A percentile compares a stretch with the other conserved stretches of the same genome.
These are phyloP conservation scores for Balanococcus diminutus DNA, from an alignment of 2,888 invertebrate genomes.

Conservation along the genomic window DNA sequence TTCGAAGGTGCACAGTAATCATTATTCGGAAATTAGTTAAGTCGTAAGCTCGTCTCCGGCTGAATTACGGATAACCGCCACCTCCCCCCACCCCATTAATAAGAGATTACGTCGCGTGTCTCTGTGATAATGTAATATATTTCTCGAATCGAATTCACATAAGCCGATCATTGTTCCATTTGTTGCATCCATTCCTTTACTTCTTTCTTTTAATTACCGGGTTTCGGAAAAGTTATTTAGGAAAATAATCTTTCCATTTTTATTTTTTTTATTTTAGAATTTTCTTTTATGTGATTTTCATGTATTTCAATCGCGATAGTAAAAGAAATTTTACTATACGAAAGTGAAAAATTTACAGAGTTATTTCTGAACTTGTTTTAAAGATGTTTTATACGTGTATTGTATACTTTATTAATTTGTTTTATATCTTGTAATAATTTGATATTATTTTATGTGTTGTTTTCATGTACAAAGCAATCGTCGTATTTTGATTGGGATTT, in stretches of 20 bases:
- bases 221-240: not conserved
- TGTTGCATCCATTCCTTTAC: not conserved
- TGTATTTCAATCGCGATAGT: not conserved
- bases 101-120: not conserved
- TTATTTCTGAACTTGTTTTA: not conserved
- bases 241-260: not conserved
- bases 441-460: not conserved
- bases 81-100: too few species aligned
- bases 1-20: conserved; percentile 56
- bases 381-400: not conserved
- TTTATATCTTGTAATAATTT: not conserved
- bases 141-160: not conserved
- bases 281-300: not conserved
- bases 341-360: not conserved
- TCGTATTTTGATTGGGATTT: not conserved
- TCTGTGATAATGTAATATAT: not conserved
- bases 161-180: not conserved
- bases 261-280: too few species aligned
- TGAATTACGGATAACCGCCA: not conserved
- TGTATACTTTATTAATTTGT: not conserved
- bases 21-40: conserved; percentile 44
- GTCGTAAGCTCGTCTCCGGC: not conserved
- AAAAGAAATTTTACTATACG: not conserved
- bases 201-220: not conserved
- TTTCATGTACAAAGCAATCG: not conserved